A percentile compares a stretch with the other conserved stretches of the same genome.
Conservation (phyloP, 2,797 vertebrate species). For the Pantherophis vulpinus region DNA sequence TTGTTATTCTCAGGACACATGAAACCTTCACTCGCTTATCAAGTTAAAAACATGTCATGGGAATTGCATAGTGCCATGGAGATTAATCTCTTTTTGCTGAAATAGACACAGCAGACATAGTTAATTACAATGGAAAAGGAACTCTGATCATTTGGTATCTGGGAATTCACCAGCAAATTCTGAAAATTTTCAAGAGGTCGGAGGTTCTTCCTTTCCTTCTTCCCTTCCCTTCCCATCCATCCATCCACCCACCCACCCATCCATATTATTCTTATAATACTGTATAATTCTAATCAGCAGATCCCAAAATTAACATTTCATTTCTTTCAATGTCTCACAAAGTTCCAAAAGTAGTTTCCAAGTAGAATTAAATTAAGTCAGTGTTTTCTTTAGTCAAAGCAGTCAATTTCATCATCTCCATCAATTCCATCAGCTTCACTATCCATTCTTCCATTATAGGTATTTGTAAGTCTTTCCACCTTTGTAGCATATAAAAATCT, state of each 20-base stretch:
- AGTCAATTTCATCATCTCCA: not conserved
- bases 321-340: not conserved
- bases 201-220: not conserved
- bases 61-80: not conserved
- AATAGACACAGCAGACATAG: not conserved
- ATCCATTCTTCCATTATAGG: not conserved
- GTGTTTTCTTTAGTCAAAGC: not conserved
- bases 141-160: not conserved
- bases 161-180: not conserved
- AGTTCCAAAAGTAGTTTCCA: not conserved
- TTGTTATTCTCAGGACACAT: not conserved
- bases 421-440: not conserved
- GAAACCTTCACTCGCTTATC: not conserved
- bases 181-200: not conserved
- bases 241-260: too few species aligned
- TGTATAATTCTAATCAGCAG: not conserved
- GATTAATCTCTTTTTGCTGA: not conserved
- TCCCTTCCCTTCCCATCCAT: not conserved
- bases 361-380: not conserved
- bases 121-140: not conserved
- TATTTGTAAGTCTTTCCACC: not conserved
- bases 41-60: not conserved
- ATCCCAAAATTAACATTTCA: not conserved
- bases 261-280: not conserved
- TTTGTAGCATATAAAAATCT: not conserved